Base-by-base conservation (phyloP, 64 coral and sea anemone genomes). In the Stylophora pistillata region DNA sequence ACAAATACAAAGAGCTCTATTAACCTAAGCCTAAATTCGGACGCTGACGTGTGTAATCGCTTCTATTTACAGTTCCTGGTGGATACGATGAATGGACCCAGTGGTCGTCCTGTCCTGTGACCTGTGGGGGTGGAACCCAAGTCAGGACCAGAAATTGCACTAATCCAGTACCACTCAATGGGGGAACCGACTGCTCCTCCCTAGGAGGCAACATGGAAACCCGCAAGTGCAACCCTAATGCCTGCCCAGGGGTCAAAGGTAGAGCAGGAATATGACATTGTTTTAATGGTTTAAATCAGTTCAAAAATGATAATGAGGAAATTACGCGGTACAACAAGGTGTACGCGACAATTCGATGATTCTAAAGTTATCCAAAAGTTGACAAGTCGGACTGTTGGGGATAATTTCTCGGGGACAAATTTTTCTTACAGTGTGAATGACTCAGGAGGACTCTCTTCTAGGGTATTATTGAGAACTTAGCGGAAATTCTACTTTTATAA, bases 111-210 rank as follows among this genome's bases (percentile, higher is more conserved):
- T 97, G 95, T 16, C 91, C 95, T 18, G 90, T 85, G 21, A 87
- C 95, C 14, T 97, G 95, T 30, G 95, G 95, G 33, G 88, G 87
- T 61, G 95, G 87, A 54, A 90, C 76, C 32, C 95, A 97, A 32
- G 20, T 97, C 53, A 86, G 95, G 60, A 90, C 91, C 0, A 90
- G 95, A 76, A 81, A 90, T 30, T 97, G 95, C 68, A 83, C 87
- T 58, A 90, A 83, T 14, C 95, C 95, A 20, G 77, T 87, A 65
- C 95, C 95, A 17, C 91, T 97, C 1, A 97, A 97, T 65, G 95
- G 95, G 54, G 95, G 95, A 4, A 77, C 61, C 28, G 95, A 93
- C 62, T 97, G 95, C 41, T 87, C 91, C 25, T 60, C 78, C 15
- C n/a, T 93, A 1, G 95, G 95, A 76, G 88, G 91, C 14, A 74